Conservation (phyloP, 2,797 vertebrate species). For the Fratercula arctica region DNA sequence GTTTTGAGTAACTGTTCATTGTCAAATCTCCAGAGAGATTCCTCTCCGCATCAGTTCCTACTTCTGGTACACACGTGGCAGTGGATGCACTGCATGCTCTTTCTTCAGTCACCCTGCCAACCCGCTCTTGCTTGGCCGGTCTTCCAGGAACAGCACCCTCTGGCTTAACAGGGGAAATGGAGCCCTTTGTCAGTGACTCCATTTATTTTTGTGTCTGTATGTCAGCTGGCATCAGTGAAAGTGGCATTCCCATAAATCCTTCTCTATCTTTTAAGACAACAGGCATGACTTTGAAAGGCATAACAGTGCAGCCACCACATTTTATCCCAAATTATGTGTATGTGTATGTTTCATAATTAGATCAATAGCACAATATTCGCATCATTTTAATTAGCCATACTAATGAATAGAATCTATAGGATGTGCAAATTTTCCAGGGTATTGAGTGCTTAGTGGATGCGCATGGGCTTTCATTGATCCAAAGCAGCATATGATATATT, state of each 20-base stretch:
- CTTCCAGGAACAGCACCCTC: constrained; percentile 34
- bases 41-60: neutral
- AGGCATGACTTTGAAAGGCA: neutral
- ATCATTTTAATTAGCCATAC: constrained; percentile 59
- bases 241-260: neutral
- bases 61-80: neutral
- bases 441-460: constrained; percentile 43
- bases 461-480: constrained; percentile 77
- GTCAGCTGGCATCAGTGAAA: neutral
- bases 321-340: constrained; percentile 16
- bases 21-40: neutral
- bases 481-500: constrained; percentile 71
- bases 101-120: constrained; percentile 4
- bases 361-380: constrained; percentile 16
- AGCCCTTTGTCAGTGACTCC: constrained; percentile 4
- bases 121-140: neutral
- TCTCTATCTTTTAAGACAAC: neutral
- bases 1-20: constrained; percentile 61
- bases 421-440: constrained; percentile 43
- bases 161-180: constrained; percentile 12
- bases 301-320: neutral
- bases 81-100: neutral
- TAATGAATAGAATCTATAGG: constrained; percentile 40
- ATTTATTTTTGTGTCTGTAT: neutral
- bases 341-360: constrained; percentile 34